These are phyloP conservation scores for Aptenodytes forsteri DNA, from an alignment of 2,113 vertebrate species.

Conservation along the genomic window DNA sequence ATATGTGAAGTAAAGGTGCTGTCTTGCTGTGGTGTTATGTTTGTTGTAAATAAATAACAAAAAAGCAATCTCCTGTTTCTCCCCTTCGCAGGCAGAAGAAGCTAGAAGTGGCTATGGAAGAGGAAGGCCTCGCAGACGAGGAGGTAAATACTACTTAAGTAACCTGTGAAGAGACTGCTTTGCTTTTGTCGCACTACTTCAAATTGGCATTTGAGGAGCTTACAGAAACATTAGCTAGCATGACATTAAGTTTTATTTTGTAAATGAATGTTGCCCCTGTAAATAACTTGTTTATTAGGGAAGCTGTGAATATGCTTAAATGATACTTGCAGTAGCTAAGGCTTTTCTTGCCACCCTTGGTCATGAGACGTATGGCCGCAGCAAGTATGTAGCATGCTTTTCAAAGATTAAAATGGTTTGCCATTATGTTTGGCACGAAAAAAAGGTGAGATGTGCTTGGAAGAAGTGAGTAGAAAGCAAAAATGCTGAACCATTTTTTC, in stretches of 20 bases:
- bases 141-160: conserved; percentile 79
- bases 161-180: neutral
- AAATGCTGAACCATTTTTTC: neutral
- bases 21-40: neutral
- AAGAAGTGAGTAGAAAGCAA: neutral
- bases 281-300: neutral
- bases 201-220: neutral
- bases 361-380: neutral
- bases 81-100: conserved; percentile 90
- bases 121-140: conserved; percentile 93
- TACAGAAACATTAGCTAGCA: neutral
- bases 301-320: neutral
- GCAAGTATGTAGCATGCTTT: neutral
- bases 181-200: neutral
- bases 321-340: neutral
- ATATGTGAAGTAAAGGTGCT: neutral
- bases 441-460: neutral
- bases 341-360: neutral
- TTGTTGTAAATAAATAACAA: neutral
- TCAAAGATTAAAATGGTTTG: neutral
- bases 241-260: neutral
- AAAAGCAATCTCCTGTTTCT: neutral
- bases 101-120: conserved; percentile 96
- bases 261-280: neutral
- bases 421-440: neutral